phyloP scores from a whole-genome alignment of 1,140 invertebrate species.

The Drosophila sp. region DNA sequence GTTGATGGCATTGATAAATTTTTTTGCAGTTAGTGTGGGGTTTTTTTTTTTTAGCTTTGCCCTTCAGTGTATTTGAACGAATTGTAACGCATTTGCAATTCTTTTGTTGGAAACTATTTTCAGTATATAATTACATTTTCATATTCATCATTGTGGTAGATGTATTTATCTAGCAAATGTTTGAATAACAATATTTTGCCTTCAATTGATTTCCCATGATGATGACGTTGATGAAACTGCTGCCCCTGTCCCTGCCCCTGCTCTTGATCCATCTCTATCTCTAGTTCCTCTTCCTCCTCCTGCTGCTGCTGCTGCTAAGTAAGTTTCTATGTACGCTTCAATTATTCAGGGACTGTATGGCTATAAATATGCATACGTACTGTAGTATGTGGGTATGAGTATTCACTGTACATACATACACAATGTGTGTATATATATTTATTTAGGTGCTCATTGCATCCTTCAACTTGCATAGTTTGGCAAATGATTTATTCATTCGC shows the following conservation, averaged over 20 bases:
- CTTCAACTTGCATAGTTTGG: constrained; percentile 35
- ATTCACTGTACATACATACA: not conserved
- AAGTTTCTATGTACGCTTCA: constrained; percentile 4
- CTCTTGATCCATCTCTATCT: not conserved
- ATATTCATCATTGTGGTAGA: not conserved
- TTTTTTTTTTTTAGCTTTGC: not conserved
- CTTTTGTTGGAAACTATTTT: constrained; percentile 8
- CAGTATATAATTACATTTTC: constrained; percentile 1
- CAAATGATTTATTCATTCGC: constrained; percentile 66
- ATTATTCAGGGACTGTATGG: constrained; percentile 10
- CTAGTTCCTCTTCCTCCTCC: not conserved
- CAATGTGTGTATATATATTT: not conserved
- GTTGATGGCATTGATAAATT: not conserved
- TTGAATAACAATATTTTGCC: constrained; percentile 1
- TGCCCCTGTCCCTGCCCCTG: not conserved
- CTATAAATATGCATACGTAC: constrained; percentile 6
- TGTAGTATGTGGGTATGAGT: not conserved
- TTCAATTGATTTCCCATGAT: constrained; percentile 5
- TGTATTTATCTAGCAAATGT: constrained; percentile 9
- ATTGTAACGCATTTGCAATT: not conserved
- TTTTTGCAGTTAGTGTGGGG: not conserved
- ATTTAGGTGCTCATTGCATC: constrained; percentile 26
- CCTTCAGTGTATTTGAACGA: not conserved
- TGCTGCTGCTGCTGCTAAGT: not conserved
- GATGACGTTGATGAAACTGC: constrained; percentile 1